Evolutionary conservation across 2,797 vertebrate species (phyloP), one percentile per base, ranked within the genome.

Genomic region (Chaenodraco wilsoni): DNA sequence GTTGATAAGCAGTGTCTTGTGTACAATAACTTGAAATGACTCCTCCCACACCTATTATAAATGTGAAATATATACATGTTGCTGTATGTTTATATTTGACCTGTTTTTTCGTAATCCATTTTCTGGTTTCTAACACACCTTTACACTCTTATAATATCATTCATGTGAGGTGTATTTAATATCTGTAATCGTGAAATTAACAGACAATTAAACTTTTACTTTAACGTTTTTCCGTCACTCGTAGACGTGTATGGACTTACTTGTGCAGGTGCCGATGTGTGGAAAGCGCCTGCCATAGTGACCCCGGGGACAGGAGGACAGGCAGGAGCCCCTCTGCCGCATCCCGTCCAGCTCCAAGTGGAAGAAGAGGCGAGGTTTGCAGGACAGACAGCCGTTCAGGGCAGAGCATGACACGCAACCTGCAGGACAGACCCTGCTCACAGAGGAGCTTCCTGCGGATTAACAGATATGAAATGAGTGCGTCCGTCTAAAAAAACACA

Each of bases 361-460:
- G 88, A 97, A 96, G 94, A 97, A 97, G 82, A 97, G 94, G 86
- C 95, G 95, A 86, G 96, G 95, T 81, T 96, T 97, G 91, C 96
- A 97, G 71, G 96, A 95, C 90, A 97, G 91, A 74, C 96, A 97
- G 85, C 96, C 96, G 5, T 97, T 97, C 87, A 94, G 94, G 84
- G 94, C 89, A 15, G 96, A 97, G 89, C 96, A 97, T 0, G 95
- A 95, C 2, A 92, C 94, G 89, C 96, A 97, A 70, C 96, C 96
- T 81, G 94, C 88, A 83, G 94, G 95, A 88, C 96, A 97, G 19
- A 58, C 52, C 62, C 62, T 84, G 61, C 74, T 73, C 56, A 49
- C 61, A 0, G 74, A 59, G 11, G 82, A 76, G 55, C 73, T 79
- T 48, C 88, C 90, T 92, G 84, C 8, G 21, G 31, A 57, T 59